These are phyloP conservation scores for Palythoa heliodiscus DNA, from an alignment of 92 coral and sea anemone genomes.

Conservation along the genomic window DNA sequence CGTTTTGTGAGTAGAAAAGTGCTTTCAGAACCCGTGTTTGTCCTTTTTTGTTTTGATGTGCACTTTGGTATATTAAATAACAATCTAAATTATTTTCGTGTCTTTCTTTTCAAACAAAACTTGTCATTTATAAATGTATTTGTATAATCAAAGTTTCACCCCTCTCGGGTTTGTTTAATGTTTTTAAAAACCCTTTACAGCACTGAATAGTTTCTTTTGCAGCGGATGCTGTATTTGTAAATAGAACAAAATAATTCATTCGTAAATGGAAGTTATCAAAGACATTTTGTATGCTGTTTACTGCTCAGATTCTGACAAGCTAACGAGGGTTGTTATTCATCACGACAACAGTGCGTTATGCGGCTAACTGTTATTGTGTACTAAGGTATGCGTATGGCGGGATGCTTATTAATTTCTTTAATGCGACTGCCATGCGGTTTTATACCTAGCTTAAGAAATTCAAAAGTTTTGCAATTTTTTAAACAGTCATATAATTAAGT, in stretches of 20 bases:
- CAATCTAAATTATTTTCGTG: conserved; percentile 21
- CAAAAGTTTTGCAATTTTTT: not conserved
- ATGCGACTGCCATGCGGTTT: not conserved
- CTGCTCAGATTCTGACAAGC: not conserved
- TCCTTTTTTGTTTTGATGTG: conserved; percentile 18
- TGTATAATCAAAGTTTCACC: conserved; percentile 5
- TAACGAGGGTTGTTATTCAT: conserved; percentile 6
- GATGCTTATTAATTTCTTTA: not conserved
- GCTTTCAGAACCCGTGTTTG: conserved; percentile 20
- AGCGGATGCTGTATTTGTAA: not conserved
- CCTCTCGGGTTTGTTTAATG: not conserved
- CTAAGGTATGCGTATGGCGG: not conserved
- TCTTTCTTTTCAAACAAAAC: conserved; percentile 20
- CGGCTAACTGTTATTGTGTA: conserved; percentile 16
- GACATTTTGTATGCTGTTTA: not conserved
- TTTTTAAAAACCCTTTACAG: not conserved
- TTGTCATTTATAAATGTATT: conserved; percentile 23
- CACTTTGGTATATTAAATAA: conserved; percentile 29
- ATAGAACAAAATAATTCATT: not conserved
- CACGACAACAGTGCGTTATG: not conserved
- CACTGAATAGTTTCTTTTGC: not conserved
- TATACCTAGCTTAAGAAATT: not conserved
- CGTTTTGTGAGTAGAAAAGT: not conserved
- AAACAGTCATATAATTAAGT: not conserved
- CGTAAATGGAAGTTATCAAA: not conserved